These are phyloP conservation scores for Drosophila anomelani DNA, from an alignment of 2,888 invertebrate genomes.

Conservation along the genomic window DNA sequence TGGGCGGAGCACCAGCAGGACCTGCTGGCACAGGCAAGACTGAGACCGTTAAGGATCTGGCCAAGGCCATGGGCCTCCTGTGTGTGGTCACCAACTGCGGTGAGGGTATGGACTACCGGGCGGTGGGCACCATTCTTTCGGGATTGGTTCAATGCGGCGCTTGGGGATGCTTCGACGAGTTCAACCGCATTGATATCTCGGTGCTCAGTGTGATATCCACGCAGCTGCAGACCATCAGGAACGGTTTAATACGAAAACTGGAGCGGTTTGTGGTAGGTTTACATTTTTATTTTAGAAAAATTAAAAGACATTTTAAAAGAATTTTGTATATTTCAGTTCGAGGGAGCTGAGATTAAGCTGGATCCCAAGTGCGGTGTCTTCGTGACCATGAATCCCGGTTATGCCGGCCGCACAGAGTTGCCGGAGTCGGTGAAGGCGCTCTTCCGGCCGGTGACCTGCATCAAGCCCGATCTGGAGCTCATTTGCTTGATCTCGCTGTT, in stretches of 20 bases:
- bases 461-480: slow-evolving; percentile 95
- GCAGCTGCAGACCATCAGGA: slow-evolving; percentile 94
- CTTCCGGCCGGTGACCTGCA: slow-evolving; percentile 96
- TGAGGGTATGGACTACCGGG: slow-evolving; percentile 96
- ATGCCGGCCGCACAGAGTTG: slow-evolving; percentile 95
- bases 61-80: slow-evolving; percentile 93
- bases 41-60: slow-evolving; percentile 95
- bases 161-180: slow-evolving; percentile 98
- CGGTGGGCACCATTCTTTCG: slow-evolving; percentile 91
- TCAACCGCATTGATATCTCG: slow-evolving; percentile 96
- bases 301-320: too few species aligned
- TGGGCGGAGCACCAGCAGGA: slow-evolving; percentile 96
- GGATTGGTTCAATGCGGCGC: slow-evolving; percentile 88
- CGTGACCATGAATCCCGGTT: slow-evolving; percentile 98
- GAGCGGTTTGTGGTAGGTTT: slow-evolving; percentile 89
- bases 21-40: slow-evolving; percentile 88
- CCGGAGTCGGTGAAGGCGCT: slow-evolving; percentile 96
- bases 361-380: slow-evolving; percentile 96
- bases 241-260: slow-evolving; percentile 91
- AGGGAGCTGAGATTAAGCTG: slow-evolving; percentile 92
- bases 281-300: too few species aligned
- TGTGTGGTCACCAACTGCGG: slow-evolving; percentile 96
- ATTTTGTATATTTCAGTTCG: slow-evolving; percentile 91
- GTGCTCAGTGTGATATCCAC: slow-evolving; percentile 97
- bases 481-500: slow-evolving; percentile 96